Percentiles rank a stretch among this genome's conserved stretches.
Evolutionary conservation across 2,888 invertebrate genomes (phyloP).

Genomic region (Leptarthrus brevirostris): DNA sequence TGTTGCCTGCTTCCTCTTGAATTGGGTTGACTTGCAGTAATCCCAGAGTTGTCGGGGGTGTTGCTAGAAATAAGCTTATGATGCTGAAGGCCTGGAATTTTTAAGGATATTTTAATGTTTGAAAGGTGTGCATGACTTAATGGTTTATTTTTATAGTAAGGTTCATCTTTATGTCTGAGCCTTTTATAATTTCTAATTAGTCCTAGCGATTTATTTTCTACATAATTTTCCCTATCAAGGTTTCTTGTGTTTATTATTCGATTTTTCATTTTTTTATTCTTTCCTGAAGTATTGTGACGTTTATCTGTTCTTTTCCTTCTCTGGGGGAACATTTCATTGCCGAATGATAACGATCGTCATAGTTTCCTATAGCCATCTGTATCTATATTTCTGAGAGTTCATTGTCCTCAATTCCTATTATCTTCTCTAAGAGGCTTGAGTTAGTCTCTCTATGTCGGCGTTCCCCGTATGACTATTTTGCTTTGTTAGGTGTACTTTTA

Average conservation of each 20-base stretch:
- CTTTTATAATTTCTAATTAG: conserved; percentile 46
- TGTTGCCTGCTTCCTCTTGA: neutral
- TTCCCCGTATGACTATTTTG: too few relatives aligned
- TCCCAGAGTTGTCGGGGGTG: neutral
- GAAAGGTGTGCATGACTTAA: neutral
- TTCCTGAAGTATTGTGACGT: conserved; percentile 37
- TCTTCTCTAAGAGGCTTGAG: conserved; percentile 52
- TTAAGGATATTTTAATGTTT: neutral
- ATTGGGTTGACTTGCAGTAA: conserved; percentile 1
- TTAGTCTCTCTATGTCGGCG: conserved; percentile 54
- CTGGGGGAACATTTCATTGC: too few relatives aligned
- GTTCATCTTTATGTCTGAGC: conserved; percentile 47
- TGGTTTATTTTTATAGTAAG: neutral
- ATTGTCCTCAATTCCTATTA: conserved; percentile 48
- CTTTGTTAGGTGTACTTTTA: neutral
- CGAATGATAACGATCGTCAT: too few relatives aligned
- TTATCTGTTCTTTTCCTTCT: too few relatives aligned
- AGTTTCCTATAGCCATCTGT: too few relatives aligned
- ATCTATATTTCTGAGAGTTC: too few relatives aligned
- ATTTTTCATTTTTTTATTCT: conserved; percentile 47
- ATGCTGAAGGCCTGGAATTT: neutral
- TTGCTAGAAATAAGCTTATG: neutral
- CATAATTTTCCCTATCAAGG: conserved; percentile 30
- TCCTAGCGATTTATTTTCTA: conserved; percentile 28
- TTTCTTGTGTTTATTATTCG: conserved; percentile 34